phyloP scores from a whole-genome alignment of 2,888 invertebrate species.

The Plagiodera versicolora region DNA sequence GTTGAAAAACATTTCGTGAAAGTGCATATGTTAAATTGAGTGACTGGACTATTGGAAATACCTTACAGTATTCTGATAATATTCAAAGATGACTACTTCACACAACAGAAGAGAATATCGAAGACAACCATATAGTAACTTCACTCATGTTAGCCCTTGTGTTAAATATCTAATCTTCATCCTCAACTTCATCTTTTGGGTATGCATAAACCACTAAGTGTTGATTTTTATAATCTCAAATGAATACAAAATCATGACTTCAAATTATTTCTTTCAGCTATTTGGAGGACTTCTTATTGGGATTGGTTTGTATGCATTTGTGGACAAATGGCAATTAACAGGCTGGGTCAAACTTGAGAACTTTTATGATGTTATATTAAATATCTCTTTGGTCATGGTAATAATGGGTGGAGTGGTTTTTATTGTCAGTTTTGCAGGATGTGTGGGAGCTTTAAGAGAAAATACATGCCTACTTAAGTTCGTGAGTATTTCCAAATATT shows the following conservation, averaged over 20 bases:
- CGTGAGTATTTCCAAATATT: slow-evolving; percentile 61
- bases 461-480: slow-evolving; percentile 91
- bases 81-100: slow-evolving; percentile 45
- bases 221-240: background rate
- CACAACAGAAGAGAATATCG: slow-evolving; percentile 60
- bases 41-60: background rate
- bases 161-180: slow-evolving; percentile 90
- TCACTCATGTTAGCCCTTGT: slow-evolving; percentile 82
- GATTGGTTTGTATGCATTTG: slow-evolving; percentile 87
- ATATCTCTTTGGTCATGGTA: slow-evolving; percentile 89
- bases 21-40: background rate
- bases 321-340: slow-evolving; percentile 89
- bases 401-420: slow-evolving; percentile 89
- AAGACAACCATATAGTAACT: slow-evolving; percentile 59
- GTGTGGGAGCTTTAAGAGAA: slow-evolving; percentile 87
- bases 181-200: slow-evolving; percentile 89
- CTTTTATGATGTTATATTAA: slow-evolving; percentile 86
- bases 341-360: slow-evolving; percentile 83
- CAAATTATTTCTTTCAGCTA: slow-evolving; percentile 61
- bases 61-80: background rate
- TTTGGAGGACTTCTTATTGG: slow-evolving; percentile 85
- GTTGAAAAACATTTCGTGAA: background rate
- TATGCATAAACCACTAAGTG: slow-evolving; percentile 65
- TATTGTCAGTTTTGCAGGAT: slow-evolving; percentile 91
- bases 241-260: background rate